Evolutionary conservation across 2,888 invertebrate species (phyloP), one percentile per base, ranked within the genome.

Genomic region (Anoplius nigerrimus): DNA sequence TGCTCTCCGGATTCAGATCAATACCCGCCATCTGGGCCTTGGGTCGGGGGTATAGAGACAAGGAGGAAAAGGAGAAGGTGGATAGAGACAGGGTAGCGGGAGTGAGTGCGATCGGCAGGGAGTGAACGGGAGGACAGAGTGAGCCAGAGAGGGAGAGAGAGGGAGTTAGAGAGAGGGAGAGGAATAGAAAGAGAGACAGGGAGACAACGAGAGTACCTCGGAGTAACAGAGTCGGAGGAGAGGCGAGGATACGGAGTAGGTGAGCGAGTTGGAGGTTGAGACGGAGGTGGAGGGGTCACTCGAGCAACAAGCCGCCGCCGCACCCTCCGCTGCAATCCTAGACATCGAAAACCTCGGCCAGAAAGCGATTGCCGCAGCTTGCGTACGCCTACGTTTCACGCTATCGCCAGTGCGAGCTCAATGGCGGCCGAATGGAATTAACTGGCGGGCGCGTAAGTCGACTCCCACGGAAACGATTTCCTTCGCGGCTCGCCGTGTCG

Each of bases 1-100:
- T 86, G 82, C 81, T 84, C 81, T 82, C 80, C 81, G 82, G 84
- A 85, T 85, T 86, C 82, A 84, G 87, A 87, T 87, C 87, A 87
- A 87, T 87, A 87, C 86, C 81, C 82, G 82, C 81, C 83, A 86
- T 86, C 86, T 84, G 85, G 86, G 85, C 86, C 79, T 74, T 75
- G 78, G 78, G 76, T 72, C 66, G 78, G 73, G 74, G 74, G 75
- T 66, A 34, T 62, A 76, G 70, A 73, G 73, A 66, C 69, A 71
- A 72, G 76, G 78, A 75, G 82, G 72, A 68, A 80, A 78, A 67
- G 78, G 71, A 71, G 69, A 66, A 64, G 68, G 64, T 66, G 73
- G 62, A 63, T 74, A 75, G 73, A 67, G 71, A 63, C 64, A 71
- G 75, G 75, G 71, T 78, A 76, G 67, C 62, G 62, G 70, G 27